Base-by-base conservation (phyloP, 2,797 vertebrate species). In the Hylomyscus alleni region DNA sequence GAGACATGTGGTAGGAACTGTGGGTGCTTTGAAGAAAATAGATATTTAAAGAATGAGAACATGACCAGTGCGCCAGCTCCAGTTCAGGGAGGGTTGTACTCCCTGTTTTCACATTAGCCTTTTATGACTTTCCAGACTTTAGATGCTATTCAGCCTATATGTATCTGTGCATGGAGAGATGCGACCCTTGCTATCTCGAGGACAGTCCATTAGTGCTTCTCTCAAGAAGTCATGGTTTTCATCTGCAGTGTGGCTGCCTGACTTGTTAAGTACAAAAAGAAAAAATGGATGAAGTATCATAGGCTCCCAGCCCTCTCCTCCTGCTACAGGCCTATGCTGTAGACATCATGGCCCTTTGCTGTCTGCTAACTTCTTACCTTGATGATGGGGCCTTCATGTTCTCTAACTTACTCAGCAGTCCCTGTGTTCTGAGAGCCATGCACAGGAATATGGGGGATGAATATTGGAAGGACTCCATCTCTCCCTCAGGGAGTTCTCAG, bases 181-280 rank as follows among this genome's bases (percentile, higher is more conserved):
- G 31, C 82, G 20, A n/a, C 26, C 29, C n/a, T 83, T 54, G 19
- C 58, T 50, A 0, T 20, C 26, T 78, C 3, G 1, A 20, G 40
- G 44, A 31, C 4, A 9, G 29, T 17, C 13, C 7, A 11, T 37
- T 69, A 54, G 81, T 37, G 9, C 17, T 31, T 14, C 47, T 56
- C 26, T 50, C 54, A 2, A 81, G 52, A 22, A 3, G 44, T 50
- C 20, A 2, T 0, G 20, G 65, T 29, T 62, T 62, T 14, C 29
- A 65, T 65, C 62, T 88, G 20, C 31, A 11, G 19, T 10, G 34
- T 10, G 37, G 67, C 91, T 84, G 60, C 34, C 62, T 77, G 58
- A 40, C 2, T 3, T 0, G 0, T 47, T 54, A 17, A 5, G 37
- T 29, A 20, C 7, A 3, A 6, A 13, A 20, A 75, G 22, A 8